phyloP scores from a whole-genome alignment of 1,140 invertebrate species.

The Eupristina koningsbergeri region DNA sequence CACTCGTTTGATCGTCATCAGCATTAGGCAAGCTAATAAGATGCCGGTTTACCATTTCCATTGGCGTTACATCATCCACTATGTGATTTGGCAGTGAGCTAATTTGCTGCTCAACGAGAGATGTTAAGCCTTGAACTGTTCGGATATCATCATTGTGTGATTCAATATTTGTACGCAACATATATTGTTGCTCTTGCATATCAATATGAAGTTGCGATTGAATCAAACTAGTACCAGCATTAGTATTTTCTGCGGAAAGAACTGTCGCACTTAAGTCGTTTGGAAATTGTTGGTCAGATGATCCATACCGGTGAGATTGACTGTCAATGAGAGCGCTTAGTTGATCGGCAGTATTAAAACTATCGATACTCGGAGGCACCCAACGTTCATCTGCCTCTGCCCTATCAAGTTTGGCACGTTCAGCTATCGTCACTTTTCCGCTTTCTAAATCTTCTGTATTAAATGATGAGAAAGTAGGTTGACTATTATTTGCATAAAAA shows the following conservation, averaged over 20 bases:
- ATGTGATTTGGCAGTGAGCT: conserved; percentile 56
- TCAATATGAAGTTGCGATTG: conserved; percentile 65
- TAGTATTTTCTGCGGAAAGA: conserved; percentile 60
- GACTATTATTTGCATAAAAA: conserved; percentile 63
- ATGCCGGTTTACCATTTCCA: conserved; percentile 69
- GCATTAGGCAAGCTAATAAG: conserved; percentile 64
- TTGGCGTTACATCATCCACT: conserved; percentile 64
- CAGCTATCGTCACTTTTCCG: conserved; percentile 66
- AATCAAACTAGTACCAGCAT: conserved; percentile 54
- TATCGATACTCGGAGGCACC: conserved; percentile 76
- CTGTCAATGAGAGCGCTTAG: conserved; percentile 69
- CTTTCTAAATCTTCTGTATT: conserved; percentile 62
- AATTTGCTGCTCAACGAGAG: conserved; percentile 64
- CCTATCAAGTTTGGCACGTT: conserved; percentile 71
- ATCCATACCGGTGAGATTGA: conserved; percentile 67
- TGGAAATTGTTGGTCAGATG: conserved; percentile 60
- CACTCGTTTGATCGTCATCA: conserved; percentile 66
- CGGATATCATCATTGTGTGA: conserved; percentile 55
- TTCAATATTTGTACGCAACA: conserved; percentile 58
- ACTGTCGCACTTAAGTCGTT: conserved; percentile 63
- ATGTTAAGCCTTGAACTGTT: conserved; percentile 54
- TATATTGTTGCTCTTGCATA: conserved; percentile 63
- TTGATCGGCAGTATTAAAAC: conserved; percentile 68
- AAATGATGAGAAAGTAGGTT: conserved; percentile 59
- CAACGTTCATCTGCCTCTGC: conserved; percentile 78